These are phyloP conservation scores for Pseudoips prasinana DNA, from an alignment of 2,888 invertebrate genomes.

Conservation along the genomic window DNA sequence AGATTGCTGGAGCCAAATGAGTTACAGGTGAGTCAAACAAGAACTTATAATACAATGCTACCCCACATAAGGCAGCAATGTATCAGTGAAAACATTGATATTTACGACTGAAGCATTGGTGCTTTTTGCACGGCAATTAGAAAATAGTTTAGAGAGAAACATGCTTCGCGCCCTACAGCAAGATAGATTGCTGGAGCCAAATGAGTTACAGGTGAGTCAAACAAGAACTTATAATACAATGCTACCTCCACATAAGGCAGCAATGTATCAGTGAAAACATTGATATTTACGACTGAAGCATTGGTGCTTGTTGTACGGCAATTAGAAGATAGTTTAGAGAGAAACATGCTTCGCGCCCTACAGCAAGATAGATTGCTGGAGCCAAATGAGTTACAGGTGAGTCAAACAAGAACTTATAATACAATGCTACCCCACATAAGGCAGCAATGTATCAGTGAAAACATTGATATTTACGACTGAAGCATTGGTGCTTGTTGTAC, in stretches of 20 bases:
- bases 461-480: constrained; percentile 93
- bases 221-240: constrained; percentile 92
- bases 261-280: constrained; percentile 92
- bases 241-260: constrained; percentile 91
- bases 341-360: constrained; percentile 94
- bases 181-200: constrained; percentile 84
- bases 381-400: constrained; percentile 83
- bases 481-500: constrained; percentile 96
- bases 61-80: constrained; percentile 86
- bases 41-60: constrained; percentile 94
- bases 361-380: constrained; percentile 86
- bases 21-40: constrained; percentile 83
- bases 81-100: constrained; percentile 94
- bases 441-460: constrained; percentile 89
- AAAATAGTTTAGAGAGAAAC: constrained; percentile 93
- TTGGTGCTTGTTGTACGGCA: constrained; percentile 95
- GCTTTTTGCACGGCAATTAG: constrained; percentile 94
- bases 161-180: constrained; percentile 92
- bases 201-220: constrained; percentile 84
- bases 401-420: constrained; percentile 89
- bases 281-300: constrained; percentile 94
- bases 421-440: constrained; percentile 92
- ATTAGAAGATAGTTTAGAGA: constrained; percentile 93
- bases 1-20: constrained; percentile 85
- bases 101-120: constrained; percentile 94